A percentile compares a stretch with the other conserved stretches of the same genome.
phyloP scores from a whole-genome alignment of 2,113 vertebrate species.

The Strix aluco region DNA sequence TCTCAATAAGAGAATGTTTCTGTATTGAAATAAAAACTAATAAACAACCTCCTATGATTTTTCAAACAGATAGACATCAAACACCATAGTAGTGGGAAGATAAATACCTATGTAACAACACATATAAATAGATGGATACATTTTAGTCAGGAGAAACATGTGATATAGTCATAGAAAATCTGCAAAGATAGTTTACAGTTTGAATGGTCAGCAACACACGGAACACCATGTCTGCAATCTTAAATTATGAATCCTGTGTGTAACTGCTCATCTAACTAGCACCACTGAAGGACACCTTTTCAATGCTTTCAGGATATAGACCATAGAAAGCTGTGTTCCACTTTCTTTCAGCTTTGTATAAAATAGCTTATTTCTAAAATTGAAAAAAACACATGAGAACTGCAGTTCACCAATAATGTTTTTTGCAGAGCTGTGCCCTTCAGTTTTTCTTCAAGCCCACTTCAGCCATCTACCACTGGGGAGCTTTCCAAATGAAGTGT shows the following conservation, averaged over 20 bases:
- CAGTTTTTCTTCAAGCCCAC: background rate
- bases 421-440: background rate
- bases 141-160: background rate
- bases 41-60: background rate
- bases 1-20: background rate
- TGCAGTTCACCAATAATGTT: background rate
- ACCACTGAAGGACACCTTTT: background rate
- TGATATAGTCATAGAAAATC: background rate
- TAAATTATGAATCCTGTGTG: background rate
- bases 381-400: background rate
- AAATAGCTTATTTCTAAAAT: background rate
- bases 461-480: background rate
- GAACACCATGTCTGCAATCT: background rate
- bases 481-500: slow-evolving; percentile 44
- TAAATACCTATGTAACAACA: background rate
- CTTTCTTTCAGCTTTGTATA: background rate
- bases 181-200: background rate
- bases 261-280: background rate
- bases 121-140: background rate
- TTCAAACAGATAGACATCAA: background rate
- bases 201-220: background rate
- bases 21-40: background rate
- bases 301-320: background rate
- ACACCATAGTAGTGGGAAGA: background rate
- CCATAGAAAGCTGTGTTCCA: background rate